Conservation (phyloP, 1,140 invertebrate species). For the Procambarus clarkii region DNA sequence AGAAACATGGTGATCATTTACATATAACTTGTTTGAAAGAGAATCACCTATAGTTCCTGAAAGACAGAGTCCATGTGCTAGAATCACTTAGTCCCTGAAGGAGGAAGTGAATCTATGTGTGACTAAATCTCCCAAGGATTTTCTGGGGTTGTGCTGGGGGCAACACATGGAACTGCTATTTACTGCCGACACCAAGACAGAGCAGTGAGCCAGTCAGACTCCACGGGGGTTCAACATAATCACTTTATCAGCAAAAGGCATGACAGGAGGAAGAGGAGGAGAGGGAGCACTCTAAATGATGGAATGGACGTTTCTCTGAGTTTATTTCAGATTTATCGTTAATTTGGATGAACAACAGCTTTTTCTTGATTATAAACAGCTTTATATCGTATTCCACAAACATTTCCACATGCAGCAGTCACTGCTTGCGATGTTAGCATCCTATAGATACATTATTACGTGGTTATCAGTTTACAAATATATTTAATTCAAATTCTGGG, state of each 20-base stretch:
- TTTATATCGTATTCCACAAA: background rate
- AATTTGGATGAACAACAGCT: background rate
- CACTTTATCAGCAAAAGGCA: background rate
- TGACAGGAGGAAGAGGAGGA: background rate
- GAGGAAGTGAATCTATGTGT: background rate
- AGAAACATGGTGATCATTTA: too few species aligned
- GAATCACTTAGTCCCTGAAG: too few species aligned
- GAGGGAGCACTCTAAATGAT: background rate
- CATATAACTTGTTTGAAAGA: too few species aligned
- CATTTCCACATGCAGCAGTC: background rate
- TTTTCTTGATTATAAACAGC: background rate
- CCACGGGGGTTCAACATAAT: background rate
- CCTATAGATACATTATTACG: background rate
- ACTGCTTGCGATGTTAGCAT: background rate
- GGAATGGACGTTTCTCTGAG: background rate
- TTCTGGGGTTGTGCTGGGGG: too few species aligned
- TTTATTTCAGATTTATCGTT: background rate
- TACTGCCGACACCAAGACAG: background rate
- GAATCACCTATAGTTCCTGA: too few species aligned
- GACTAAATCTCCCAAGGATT: too few species aligned
- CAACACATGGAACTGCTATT: background rate
- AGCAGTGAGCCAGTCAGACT: background rate
- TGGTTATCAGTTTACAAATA: background rate
- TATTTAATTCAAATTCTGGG: background rate
- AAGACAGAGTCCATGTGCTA: too few species aligned